Percentiles rank a stretch among this genome's conserved stretches.
Evolutionary conservation across 2,888 invertebrate species (phyloP).

Genomic region (Arrhopalites spinosus): DNA sequence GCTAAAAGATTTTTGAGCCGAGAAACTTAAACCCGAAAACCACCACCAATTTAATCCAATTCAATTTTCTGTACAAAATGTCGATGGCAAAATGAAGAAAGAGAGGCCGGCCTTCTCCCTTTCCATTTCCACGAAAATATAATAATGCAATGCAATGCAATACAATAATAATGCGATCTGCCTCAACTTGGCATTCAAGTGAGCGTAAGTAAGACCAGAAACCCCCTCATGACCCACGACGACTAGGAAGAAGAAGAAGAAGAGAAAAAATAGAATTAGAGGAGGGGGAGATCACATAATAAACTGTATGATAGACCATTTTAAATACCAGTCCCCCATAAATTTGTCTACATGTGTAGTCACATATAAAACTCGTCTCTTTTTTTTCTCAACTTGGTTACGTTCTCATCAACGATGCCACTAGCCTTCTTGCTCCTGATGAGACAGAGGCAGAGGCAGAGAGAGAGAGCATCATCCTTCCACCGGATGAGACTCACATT

Average conservation of each 20-base stretch:
- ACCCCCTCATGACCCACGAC: neutral
- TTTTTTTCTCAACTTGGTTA: too few relatives aligned
- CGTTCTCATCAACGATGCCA: too few relatives aligned
- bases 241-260: neutral
- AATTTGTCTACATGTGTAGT: too few relatives aligned
- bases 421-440: too few relatives aligned
- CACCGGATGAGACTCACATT: slow-evolving; percentile 49
- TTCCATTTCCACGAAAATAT: neutral
- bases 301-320: too few relatives aligned
- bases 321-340: too few relatives aligned
- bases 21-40: slow-evolving; percentile 11
- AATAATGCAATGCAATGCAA: neutral
- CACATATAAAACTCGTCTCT: too few relatives aligned
- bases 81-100: slow-evolving; percentile 16
- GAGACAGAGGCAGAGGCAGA: neutral
- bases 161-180: slow-evolving; percentile 14
- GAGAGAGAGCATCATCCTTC: slow-evolving; percentile 10
- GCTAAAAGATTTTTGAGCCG: neutral
- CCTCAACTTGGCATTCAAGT: slow-evolving; percentile 16
- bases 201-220: slow-evolving; percentile 7
- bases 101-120: neutral
- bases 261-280: too few relatives aligned
- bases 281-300: neutral
- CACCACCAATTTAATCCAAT: slow-evolving; percentile 25
- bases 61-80: slow-evolving; percentile 8